Base-by-base conservation (phyloP, 2,888 invertebrate species). In the Caenorhabditis sinica region DNA sequence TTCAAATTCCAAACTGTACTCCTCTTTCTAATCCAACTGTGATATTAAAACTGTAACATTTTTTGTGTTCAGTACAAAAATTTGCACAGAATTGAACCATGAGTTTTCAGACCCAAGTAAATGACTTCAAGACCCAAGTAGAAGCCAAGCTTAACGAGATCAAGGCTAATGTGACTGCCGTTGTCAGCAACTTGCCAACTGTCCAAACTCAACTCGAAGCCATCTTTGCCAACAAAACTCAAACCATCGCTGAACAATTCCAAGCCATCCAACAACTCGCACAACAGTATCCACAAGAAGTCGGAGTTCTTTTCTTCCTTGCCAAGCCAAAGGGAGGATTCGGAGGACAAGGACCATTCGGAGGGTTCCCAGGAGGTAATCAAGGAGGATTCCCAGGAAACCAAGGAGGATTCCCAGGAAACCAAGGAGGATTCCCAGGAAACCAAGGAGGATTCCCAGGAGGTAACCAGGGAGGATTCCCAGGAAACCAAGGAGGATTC, bases 221-320 rank as follows among this genome's bases (percentile, higher is more conserved):
- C 4, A 86, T 86, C 33, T 72, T 86, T 30, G 61, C 45, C 61
- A 86, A 86, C 58, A 83, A 82, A 65, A 49, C 84, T 28, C 84
- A 82, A 65, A 86, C 86, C n/a, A 66, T 65, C 33, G 40, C 13
- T n/a, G 51, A 81, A 20, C 66, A 65, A 43, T 23, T 56, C 30
- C 65, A 80, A 56, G 83, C 80, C 20, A 65, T 84, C 20, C 63
- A 36, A 40, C 43, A 65, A 23, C 60, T 83, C 23, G 68, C 45
- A 28, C 45, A 83, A 17, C 66, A 81, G 43, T 60, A 68, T 65
- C 81, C 81, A 53, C 28, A 74, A 51, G 81, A 74, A 49, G 73
- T 81, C 20, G 73, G 66, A 45, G 73, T 60, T 28, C 60, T 81
- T n/a, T 73, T 81, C 68, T 81, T 74, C 68, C 36, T 81, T 1